Conservation (phyloP, 2,113 vertebrate genomes). For the Pseudopipra pipra region DNA sequence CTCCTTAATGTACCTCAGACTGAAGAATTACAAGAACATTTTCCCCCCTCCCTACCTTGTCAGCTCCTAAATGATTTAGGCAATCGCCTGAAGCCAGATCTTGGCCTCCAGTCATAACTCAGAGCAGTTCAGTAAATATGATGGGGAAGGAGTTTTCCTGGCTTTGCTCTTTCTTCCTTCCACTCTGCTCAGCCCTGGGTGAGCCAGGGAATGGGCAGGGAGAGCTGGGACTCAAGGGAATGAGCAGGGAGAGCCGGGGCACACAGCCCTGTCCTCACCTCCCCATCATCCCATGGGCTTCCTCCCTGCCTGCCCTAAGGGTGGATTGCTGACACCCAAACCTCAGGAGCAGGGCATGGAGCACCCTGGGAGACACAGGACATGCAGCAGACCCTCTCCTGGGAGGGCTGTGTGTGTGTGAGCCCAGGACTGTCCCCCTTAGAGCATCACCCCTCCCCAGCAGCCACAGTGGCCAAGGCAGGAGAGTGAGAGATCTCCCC, state of each 20-base stretch:
- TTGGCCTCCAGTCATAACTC: constrained; percentile 80
- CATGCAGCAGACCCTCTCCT: background rate
- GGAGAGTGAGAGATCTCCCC: background rate
- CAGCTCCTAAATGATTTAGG: constrained; percentile 85
- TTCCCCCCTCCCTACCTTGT: constrained; percentile 77
- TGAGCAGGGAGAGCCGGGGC: background rate
- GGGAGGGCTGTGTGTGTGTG: background rate
- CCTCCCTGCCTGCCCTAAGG: background rate
- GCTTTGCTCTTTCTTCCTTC: constrained; percentile 49
- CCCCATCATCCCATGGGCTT: accelerated
- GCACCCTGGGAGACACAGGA: background rate
- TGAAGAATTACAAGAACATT: constrained; percentile 86
- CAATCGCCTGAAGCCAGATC: constrained; percentile 82
- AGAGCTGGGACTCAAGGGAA: background rate
- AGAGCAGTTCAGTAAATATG: constrained; percentile 78
- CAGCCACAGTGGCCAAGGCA: background rate
- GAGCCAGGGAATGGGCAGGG: background rate
- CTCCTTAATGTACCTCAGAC: constrained; percentile 87
- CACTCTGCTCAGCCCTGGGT: background rate
- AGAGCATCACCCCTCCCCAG: background rate
- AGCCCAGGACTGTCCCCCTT: no score
- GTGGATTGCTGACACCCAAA: background rate
- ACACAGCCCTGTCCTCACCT: background rate
- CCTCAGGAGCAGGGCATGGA: background rate
- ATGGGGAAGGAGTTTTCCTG: constrained; percentile 67